Conservation (phyloP, 2,797 vertebrate genomes). For the Austrolebias charrua region DNA sequence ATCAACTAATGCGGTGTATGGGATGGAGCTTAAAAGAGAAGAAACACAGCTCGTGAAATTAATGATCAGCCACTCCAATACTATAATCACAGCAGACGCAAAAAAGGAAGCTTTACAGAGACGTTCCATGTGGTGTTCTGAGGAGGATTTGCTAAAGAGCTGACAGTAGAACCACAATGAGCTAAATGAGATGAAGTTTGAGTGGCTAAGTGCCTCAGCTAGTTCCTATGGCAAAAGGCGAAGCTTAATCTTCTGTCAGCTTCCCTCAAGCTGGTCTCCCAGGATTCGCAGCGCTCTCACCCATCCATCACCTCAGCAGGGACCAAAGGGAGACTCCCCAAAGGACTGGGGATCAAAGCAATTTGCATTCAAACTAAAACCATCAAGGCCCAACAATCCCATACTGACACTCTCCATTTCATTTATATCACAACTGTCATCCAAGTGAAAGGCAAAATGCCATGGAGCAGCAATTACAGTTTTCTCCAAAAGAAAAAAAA, state of each 20-base stretch:
- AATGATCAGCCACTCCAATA: conserved; percentile 36
- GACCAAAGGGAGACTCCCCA: conserved; percentile 61
- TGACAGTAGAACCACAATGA: conserved; percentile 65
- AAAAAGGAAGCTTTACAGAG: conserved; percentile 20
- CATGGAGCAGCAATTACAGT: conserved; percentile 49
- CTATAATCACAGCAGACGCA: conserved; percentile 18
- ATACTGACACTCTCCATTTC: conserved; percentile 55
- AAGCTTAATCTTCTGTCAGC: conserved; percentile 72
- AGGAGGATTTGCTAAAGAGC: conserved; percentile 61
- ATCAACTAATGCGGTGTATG: conserved; percentile 2
- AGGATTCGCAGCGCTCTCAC: conserved; percentile 55
- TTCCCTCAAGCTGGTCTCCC: conserved; percentile 63
- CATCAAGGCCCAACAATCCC: conserved; percentile 65
- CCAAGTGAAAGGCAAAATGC: conserved; percentile 50
- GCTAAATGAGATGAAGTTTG: conserved; percentile 63
- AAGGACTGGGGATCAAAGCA: conserved; percentile 67
- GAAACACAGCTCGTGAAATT: conserved; percentile 20
- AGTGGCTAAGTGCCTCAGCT: conserved; percentile 65
- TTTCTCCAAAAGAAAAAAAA: conserved; percentile 26
- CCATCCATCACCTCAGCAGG: conserved; percentile 73
- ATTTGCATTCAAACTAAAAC: conserved; percentile 71
- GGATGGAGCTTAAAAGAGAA: conserved; percentile 17
- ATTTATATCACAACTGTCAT: conserved; percentile 51
- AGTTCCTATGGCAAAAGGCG: conserved; percentile 51
- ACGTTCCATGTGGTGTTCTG: conserved; percentile 39